Evolutionary conservation across 2,888 invertebrate species (phyloP).

Genomic region (Cryptocephalus moraei): DNA sequence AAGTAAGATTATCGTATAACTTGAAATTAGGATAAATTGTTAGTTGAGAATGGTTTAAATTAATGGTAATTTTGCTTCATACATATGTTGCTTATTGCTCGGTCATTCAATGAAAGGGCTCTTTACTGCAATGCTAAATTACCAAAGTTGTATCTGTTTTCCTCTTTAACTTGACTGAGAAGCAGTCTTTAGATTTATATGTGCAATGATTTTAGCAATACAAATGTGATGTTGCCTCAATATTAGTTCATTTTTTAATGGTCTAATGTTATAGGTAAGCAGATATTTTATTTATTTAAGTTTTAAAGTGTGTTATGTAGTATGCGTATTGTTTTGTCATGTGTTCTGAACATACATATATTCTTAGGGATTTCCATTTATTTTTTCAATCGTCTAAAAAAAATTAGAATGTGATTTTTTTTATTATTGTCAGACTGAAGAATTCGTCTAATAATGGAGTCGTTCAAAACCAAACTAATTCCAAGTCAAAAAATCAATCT

Average conservation of each 20-base stretch:
- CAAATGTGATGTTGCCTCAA: conserved; percentile 25
- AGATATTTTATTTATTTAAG: conserved; percentile 16
- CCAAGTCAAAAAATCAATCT: too few species aligned
- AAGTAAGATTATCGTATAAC: too few species aligned
- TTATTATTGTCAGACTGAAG: conserved; percentile 15
- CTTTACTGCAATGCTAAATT: conserved; percentile 28
- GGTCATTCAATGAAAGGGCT: conserved; percentile 21
- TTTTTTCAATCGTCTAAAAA: conserved; percentile 3
- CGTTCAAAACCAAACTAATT: too few species aligned
- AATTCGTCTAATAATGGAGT: conserved; percentile 1
- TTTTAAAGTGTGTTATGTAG: conserved; percentile 5
- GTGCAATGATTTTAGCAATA: conserved; percentile 32
- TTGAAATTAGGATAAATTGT: too few species aligned
- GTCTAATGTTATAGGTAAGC: conserved; percentile 8
- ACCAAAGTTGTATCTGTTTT: conserved; percentile 27
- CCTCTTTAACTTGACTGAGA: conserved; percentile 17
- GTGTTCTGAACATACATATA: conserved; percentile 5
- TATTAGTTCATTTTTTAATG: conserved; percentile 6
- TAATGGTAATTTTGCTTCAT: conserved; percentile 4
- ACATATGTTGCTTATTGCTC: conserved; percentile 9
- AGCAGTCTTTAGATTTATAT: conserved; percentile 17
- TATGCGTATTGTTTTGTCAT: conserved; percentile 8
- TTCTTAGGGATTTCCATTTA: background rate
- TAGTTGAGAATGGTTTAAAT: background rate
- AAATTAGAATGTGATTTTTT: conserved; percentile 12